phyloP scores from a whole-genome alignment of 2,888 invertebrate species.

The Notodonta dromedarius region DNA sequence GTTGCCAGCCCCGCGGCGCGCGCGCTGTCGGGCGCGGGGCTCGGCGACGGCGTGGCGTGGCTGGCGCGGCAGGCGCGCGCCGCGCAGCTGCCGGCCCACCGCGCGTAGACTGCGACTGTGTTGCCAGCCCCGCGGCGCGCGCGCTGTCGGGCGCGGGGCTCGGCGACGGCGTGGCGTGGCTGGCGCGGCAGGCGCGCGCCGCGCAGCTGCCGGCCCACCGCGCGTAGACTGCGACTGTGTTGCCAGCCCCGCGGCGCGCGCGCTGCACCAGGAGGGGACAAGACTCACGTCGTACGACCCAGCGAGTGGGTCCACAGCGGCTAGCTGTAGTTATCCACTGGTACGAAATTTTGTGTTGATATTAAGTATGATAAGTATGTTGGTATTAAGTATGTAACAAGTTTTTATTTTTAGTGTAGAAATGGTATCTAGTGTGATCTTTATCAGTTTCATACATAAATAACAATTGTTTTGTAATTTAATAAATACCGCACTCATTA shows the following conservation, averaged over 20 bases:
- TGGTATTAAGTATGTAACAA: too few species aligned
- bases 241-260: slow-evolving; percentile 88
- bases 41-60: slow-evolving; percentile 96
- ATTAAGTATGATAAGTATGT: too few species aligned
- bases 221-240: not conserved
- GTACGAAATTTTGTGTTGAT: too few species aligned
- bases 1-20: slow-evolving; percentile 86
- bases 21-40: slow-evolving; percentile 96
- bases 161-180: slow-evolving; percentile 95
- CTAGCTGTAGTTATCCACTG: too few species aligned
- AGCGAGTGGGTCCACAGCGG: too few species aligned
- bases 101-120: slow-evolving; percentile 3
- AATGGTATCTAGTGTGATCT: too few species aligned
- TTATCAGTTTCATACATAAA: too few species aligned
- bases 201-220: slow-evolving; percentile 33
- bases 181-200: slow-evolving; percentile 93
- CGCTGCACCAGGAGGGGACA: too few species aligned
- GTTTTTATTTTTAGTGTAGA: too few species aligned
- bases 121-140: slow-evolving; percentile 87
- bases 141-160: slow-evolving; percentile 97
- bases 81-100: slow-evolving; percentile 33
- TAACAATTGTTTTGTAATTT: too few species aligned
- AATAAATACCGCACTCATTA: too few species aligned
- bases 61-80: slow-evolving; percentile 93
- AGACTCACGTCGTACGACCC: too few species aligned